Evolutionary conservation across 2,113 vertebrate species (phyloP), one percentile per base, ranked within the genome.

Genomic region (Rynchops niger): DNA sequence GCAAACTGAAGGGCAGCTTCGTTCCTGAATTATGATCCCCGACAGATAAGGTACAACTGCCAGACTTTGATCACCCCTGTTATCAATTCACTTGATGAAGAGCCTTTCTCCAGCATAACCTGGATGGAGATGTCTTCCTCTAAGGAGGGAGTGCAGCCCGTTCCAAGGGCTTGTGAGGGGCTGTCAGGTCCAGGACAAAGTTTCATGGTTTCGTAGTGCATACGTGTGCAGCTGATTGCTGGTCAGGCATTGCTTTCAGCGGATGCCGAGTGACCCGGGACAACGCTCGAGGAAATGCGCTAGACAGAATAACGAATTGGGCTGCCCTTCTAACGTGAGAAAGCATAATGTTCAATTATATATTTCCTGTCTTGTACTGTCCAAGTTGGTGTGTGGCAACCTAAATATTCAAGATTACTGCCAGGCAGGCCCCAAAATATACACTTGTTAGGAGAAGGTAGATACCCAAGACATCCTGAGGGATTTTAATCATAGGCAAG

Each of bases 11-110:
- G 81, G 96, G 97, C 98, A 97, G 88, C 97, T 96, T 98, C 95
- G 81, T 97, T 96, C 96, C 97, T 97, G 97, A 98, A 91, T 98
- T 98, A 98, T 96, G 96, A 97, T 97, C 94, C 91, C 95, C 52
- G 34, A 93, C 74, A 98, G 98, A 98, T 98, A 98, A 98, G 97
- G 81, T 85, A 94, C 80, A 91, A 97, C 95, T 93, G 97, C 86
- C 94, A 96, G 96, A 87, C 98, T 98, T 98, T 97, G 98, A 98
- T 98, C 97, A 82, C 59, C 72, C 63, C 62, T 52, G 43, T 80
- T 95, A 76, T 96, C 96, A 84, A 70, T 61, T 80, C 71, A 65
- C 67, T 92, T 91, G 93, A 74, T 90, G 93, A 91, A 93, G 95
- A 93, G 62, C 91, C 96, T 92, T 92, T 71, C 92, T 92, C 74